A percentile compares a stretch with the other conserved stretches of the same genome.
These are phyloP conservation scores for Drosophila multiciliata DNA, from an alignment of 2,888 invertebrate species.

Conservation along the genomic window DNA sequence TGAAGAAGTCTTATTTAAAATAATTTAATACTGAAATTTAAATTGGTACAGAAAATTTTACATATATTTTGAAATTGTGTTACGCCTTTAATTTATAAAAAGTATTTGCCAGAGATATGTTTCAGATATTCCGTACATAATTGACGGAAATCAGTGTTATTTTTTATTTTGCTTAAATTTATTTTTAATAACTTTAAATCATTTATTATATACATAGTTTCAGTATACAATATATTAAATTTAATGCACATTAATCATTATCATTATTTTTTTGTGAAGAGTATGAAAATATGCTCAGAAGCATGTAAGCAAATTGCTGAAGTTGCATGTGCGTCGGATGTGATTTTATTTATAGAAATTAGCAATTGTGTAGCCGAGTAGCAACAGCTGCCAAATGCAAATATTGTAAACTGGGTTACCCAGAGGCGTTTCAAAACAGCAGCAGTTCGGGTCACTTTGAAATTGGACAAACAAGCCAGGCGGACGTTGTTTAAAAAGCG, in stretches of 20 bases:
- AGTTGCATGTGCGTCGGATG: constrained; percentile 50
- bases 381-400: constrained; percentile 62
- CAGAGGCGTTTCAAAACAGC: constrained; percentile 47
- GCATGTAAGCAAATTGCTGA: constrained; percentile 25
- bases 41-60: neutral
- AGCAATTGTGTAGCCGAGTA: constrained; percentile 56
- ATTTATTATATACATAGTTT: neutral
- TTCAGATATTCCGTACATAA: neutral
- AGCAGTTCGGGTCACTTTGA: constrained; percentile 42
- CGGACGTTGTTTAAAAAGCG: constrained; percentile 16
- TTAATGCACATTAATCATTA: neutral
- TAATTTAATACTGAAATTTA: no score
- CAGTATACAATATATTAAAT: neutral
- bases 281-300: neutral
- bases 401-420: constrained; percentile 64
- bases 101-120: neutral
- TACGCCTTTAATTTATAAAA: neutral
- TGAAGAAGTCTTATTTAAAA: neutral
- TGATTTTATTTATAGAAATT: constrained; percentile 68
- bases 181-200: neutral
- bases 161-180: neutral
- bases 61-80: neutral
- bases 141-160: neutral
- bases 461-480: constrained; percentile 42
- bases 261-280: neutral